phyloP scores from a whole-genome alignment of 1,140 invertebrate species.

The Drosophila melanica region DNA sequence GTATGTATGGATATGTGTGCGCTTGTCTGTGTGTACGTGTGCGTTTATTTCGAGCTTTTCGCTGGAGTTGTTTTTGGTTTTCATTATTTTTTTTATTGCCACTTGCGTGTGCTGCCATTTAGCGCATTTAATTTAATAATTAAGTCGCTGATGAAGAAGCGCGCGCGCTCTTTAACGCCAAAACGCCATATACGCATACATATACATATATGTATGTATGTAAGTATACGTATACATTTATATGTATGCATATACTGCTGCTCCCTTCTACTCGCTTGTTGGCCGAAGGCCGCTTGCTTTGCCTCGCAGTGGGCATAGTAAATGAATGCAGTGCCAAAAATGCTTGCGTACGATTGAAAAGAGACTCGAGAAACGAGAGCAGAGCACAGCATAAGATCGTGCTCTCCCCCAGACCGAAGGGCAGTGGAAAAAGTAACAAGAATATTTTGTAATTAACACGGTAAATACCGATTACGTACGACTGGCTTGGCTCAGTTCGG shows the following conservation, averaged over 20 bases:
- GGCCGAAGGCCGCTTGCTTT: slow-evolving; percentile 5
- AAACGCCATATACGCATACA: slow-evolving; percentile 14
- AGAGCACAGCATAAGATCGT: slow-evolving; percentile 5
- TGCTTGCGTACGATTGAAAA: neutral
- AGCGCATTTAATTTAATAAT: slow-evolving; percentile 82
- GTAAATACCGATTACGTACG: slow-evolving; percentile 1
- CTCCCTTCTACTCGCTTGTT: neutral
- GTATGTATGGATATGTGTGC: neutral
- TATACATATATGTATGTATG: neutral
- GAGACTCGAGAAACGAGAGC: neutral
- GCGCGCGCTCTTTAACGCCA: slow-evolving; percentile 46
- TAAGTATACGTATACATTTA: no score
- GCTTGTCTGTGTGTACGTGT: slow-evolving; percentile 23
- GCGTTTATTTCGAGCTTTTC: slow-evolving; percentile 36
- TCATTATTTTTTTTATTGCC: slow-evolving; percentile 72
- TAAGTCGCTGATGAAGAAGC: slow-evolving; percentile 75
- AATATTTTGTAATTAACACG: slow-evolving; percentile 7
- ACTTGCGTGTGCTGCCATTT: slow-evolving; percentile 80
- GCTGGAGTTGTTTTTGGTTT: slow-evolving; percentile 50
- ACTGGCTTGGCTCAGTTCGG: neutral
- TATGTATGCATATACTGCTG: neutral
- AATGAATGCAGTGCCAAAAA: slow-evolving; percentile 11
- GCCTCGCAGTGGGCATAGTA: neutral
- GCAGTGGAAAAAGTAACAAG: neutral
- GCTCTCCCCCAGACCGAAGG: slow-evolving; percentile 4